Percentiles rank a stretch among this genome's conserved stretches.
Conservation (phyloP, 1,140 invertebrate genomes). For the Oscheius sp. region DNA sequence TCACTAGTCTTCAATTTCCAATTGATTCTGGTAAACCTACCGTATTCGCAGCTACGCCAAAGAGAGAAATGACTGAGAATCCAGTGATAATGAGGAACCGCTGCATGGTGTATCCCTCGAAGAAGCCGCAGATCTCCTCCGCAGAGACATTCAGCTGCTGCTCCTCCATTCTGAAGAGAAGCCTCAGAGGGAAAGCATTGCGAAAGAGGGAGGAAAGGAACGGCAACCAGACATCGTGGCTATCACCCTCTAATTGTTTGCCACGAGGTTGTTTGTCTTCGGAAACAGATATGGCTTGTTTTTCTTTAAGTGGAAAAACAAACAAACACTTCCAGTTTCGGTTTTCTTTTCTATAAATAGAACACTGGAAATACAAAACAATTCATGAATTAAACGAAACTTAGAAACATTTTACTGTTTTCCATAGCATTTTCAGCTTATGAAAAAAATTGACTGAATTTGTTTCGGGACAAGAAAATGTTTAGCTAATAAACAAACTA, state of each 20-base stretch:
- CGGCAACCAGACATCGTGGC: too few species aligned
- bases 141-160: not conserved
- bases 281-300: not conserved
- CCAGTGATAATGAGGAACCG: slow-evolving; percentile 25
- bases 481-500: too few species aligned
- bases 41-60: slow-evolving; percentile 24
- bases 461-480: too few species aligned
- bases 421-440: too few species aligned
- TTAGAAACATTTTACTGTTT: too few species aligned
- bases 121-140: slow-evolving; percentile 25
- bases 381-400: too few species aligned
- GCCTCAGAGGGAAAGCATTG: not conserved
- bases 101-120: slow-evolving; percentile 27
- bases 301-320: not conserved
- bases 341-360: too few species aligned
- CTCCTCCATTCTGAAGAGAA: not conserved
- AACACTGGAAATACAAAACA: too few species aligned
- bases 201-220: not conserved
- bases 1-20: not conserved
- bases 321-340: too few species aligned
- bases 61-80: slow-evolving; percentile 16
- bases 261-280: not conserved
- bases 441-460: too few species aligned
- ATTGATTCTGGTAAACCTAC: not conserved
- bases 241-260: too few species aligned